Evolutionary conservation across 2,888 invertebrate species (phyloP), one percentile per base, ranked within the genome.

Genomic region (Amphipyra berbera): DNA sequence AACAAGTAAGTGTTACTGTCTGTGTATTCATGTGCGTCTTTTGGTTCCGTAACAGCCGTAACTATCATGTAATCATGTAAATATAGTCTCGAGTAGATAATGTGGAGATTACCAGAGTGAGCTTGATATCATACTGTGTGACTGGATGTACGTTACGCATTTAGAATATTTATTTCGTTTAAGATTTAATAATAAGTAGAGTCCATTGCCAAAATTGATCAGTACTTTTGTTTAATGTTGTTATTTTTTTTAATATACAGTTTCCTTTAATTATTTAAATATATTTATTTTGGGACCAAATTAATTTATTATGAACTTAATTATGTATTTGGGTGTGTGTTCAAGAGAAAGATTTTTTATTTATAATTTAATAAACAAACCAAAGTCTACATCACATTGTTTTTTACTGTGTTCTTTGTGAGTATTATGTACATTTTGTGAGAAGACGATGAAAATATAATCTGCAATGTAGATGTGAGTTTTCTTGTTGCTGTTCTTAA

Each of bases 211-310:
- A 94, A 94, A 95, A 94, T 94, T 93, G 85, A 92, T 89, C 92
- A 93, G 90, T 93, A 92, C 88, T 92, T 91, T 89, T 89, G 85
- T 89, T 92, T 90, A 88, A 87, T 86, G 85, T 90, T 91, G 89
- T 93, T 93, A 89, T 87, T 92, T 91, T 89, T 87, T 69, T 86
- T 90, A 84, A 84, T 85, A 89, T 89, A 87, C 84, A 83, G 87
- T 89, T 90, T 88, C 85, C 82, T 91, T 73, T 92, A 90, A 90
- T 91, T 92, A 90, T 93, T 90, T 90, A 84, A 86, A 90, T 92
- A 90, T 92, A 94, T 94, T 94, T 94, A 94, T 95, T 94, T 94
- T 88, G 95, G 94, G 95, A 95, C 93, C 93, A 95, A 95, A 95
- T 93, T 93, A 93, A 93, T 94, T 95, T 95, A 94, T 95, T 94